A percentile compares a stretch with the other conserved stretches of the same genome.
Evolutionary conservation across 2,797 vertebrate genomes (phyloP).

Genomic region (Holocentrus rufus): DNA sequence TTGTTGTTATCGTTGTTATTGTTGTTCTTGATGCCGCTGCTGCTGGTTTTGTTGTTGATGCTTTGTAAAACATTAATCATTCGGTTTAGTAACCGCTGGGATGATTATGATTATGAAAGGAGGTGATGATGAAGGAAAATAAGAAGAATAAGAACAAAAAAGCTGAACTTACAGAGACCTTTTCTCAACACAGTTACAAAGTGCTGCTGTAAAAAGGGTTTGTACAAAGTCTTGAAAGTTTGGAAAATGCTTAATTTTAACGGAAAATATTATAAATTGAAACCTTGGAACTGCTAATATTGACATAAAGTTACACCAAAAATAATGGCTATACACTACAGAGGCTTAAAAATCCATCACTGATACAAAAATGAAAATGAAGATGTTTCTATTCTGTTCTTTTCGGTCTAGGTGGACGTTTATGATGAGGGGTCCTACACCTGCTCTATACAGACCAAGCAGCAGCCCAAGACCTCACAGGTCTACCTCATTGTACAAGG

Average conservation of each 20-base stretch:
- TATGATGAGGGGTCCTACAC: constrained; percentile 97
- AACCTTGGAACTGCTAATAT: no score
- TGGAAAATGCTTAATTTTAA: no score
- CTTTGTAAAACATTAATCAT: background rate
- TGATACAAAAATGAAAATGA: background rate
- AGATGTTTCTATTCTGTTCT: background rate
- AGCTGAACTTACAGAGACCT: background rate
- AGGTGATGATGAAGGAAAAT: background rate
- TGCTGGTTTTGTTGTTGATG: background rate
- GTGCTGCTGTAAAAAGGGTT: no score
- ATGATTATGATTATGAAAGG: background rate
- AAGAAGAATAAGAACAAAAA: background rate
- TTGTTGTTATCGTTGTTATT: background rate
- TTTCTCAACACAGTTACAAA: background rate
- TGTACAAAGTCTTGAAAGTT: no score
- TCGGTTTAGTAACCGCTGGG: background rate
- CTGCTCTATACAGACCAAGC: constrained; percentile 97
- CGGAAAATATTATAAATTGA: no score
- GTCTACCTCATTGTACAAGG: constrained; percentile 99
- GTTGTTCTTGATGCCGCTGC: background rate
- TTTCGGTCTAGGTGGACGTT: constrained; percentile 85
- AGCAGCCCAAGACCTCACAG: constrained; percentile 95
- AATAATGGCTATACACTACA: no score
- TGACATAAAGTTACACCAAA: no score
- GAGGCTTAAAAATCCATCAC: no score